phyloP scores from a whole-genome alignment of 37 sponge, comb jelly and placozoan species.

The Agelas oroides region DNA sequence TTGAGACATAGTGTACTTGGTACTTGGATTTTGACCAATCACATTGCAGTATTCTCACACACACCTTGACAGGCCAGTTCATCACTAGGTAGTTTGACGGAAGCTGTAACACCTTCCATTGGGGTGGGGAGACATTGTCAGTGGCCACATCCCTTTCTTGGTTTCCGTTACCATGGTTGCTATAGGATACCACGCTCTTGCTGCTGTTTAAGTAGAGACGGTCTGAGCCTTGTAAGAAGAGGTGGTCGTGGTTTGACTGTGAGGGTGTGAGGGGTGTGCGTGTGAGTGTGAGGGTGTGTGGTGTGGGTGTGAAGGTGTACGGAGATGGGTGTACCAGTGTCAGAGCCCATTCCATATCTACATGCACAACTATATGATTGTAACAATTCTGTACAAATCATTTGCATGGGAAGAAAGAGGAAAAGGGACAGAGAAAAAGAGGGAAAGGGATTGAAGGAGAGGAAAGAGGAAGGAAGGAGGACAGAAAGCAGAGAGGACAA shows the following conservation, averaged over 20 bases:
- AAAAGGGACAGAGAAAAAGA: too few species aligned
- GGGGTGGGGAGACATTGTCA: constrained; percentile 47
- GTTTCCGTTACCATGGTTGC: not conserved
- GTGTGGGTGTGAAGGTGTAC: constrained; percentile 6
- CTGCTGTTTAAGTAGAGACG: constrained; percentile 57
- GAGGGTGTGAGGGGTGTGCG: constrained; percentile 12
- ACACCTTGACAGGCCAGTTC: constrained; percentile 86
- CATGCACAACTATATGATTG: too few species aligned
- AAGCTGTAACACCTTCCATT: constrained; percentile 77
- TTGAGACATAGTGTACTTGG: too few species aligned
- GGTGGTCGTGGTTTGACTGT: constrained; percentile 75
- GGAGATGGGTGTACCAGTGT: not conserved
- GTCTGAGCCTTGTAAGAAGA: constrained; percentile 77
- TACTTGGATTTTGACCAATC: too few species aligned
- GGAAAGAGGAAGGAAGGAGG: too few species aligned
- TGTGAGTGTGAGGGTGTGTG: constrained; percentile 1
- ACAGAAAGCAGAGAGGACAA: too few species aligned
- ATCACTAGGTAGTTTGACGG: constrained; percentile 68
- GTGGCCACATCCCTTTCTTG: not conserved
- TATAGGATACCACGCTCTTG: not conserved
- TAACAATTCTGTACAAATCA: too few species aligned
- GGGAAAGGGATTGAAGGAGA: too few species aligned
- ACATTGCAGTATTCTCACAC: too few species aligned
- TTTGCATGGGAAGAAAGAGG: too few species aligned
- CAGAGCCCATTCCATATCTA: too few species aligned